Evolutionary conservation across 2,797 vertebrate species (phyloP).

Genomic region (Kryptolebias ocellatus): DNA sequence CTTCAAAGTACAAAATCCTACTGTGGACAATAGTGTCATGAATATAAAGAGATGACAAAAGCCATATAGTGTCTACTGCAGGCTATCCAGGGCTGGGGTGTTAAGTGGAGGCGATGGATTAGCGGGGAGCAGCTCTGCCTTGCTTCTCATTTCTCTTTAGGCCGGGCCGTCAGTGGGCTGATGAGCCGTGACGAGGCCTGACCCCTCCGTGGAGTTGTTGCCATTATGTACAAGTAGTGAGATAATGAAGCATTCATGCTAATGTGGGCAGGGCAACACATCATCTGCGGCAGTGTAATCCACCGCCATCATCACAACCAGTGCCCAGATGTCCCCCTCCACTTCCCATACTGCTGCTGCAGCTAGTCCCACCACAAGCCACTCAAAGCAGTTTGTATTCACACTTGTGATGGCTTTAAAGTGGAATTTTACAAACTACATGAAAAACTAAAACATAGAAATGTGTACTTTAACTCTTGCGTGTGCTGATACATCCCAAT

Average conservation of each 20-base stretch:
- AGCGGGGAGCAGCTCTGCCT: slow-evolving; percentile 76
- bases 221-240: slow-evolving; percentile 87
- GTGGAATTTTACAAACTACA: slow-evolving; percentile 12
- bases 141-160: slow-evolving; percentile 79
- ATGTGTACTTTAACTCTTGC: background rate
- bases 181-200: slow-evolving; percentile 85
- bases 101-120: slow-evolving; percentile 85
- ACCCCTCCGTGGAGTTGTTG: slow-evolving; percentile 84
- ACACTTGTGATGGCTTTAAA: slow-evolving; percentile 3
- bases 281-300: slow-evolving; percentile 76
- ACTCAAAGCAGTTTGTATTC: slow-evolving; percentile 25
- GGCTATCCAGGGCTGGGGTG: slow-evolving; percentile 58
- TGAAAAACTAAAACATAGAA: slow-evolving; percentile 1
- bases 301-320: slow-evolving; percentile 63
- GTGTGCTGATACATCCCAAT: background rate
- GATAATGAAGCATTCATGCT: slow-evolving; percentile 89
- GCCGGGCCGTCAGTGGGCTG: slow-evolving; percentile 82
- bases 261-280: slow-evolving; percentile 78
- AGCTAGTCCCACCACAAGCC: slow-evolving; percentile 33
- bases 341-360: slow-evolving; percentile 20
- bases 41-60: slow-evolving; percentile 61
- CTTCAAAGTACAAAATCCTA: slow-evolving; percentile 21
- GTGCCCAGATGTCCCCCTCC: slow-evolving; percentile 42
- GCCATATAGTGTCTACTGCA: slow-evolving; percentile 57
- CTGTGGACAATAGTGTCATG: slow-evolving; percentile 25